These are phyloP conservation scores for Dione vanillae DNA, from an alignment of 2,888 invertebrate species.

Conservation along the genomic window DNA sequence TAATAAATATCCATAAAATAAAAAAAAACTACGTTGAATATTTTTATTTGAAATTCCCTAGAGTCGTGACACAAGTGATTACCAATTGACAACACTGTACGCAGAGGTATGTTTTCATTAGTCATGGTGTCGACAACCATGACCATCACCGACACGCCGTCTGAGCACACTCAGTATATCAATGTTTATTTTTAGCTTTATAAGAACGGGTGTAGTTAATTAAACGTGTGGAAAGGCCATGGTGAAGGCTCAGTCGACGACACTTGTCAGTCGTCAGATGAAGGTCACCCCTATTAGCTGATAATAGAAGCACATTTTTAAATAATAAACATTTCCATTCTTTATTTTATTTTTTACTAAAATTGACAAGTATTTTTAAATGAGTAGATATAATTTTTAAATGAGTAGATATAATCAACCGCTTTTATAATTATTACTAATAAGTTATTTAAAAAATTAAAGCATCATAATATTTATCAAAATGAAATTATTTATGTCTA, in stretches of 20 bases:
- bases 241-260: conserved; percentile 64
- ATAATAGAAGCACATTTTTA: conserved; percentile 27
- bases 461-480: neutral
- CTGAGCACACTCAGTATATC: conserved; percentile 62
- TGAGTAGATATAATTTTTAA: too few relatives aligned
- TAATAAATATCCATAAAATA: neutral
- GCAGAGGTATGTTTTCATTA: conserved; percentile 56
- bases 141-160: conserved; percentile 55
- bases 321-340: conserved; percentile 9
- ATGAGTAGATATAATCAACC: too few relatives aligned
- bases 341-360: too few relatives aligned
- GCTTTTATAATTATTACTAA: too few relatives aligned
- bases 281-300: conserved; percentile 39
- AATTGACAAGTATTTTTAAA: too few relatives aligned
- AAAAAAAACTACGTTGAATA: neutral
- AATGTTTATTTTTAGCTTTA: conserved; percentile 67
- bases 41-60: neutral
- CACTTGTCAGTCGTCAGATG: conserved; percentile 45
- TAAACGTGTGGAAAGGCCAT: conserved; percentile 70
- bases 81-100: conserved; percentile 20
- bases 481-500: neutral
- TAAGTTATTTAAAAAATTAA: too few relatives aligned
- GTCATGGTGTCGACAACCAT: conserved; percentile 56
- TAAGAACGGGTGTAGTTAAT: conserved; percentile 54
- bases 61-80: conserved; percentile 21